Evolutionary conservation across 2,888 invertebrate genomes (phyloP).

Genomic region (Drosophila neutralis): DNA sequence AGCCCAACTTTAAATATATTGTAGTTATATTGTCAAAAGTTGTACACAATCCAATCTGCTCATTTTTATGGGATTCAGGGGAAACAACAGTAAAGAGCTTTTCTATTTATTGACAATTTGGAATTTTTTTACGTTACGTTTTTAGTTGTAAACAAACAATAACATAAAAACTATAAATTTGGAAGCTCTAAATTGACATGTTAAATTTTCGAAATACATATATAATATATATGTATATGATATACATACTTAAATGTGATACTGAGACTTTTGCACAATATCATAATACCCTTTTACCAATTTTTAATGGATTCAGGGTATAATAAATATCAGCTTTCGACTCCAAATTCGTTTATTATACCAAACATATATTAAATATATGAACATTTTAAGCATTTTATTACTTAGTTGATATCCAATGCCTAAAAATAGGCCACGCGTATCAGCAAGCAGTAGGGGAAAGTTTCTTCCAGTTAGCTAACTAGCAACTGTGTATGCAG

Average conservation of each 20-base stretch:
- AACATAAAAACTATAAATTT: background rate
- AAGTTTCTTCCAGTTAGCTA: constrained; percentile 58
- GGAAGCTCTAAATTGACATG: background rate
- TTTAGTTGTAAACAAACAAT: background rate
- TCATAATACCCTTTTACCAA: background rate
- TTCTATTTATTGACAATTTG: background rate
- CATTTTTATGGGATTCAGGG: background rate
- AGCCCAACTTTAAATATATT: background rate
- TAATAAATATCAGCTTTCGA: too few relatives aligned
- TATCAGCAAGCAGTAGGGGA: constrained; percentile 56
- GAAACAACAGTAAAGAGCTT: too few relatives aligned
- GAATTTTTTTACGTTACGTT: background rate
- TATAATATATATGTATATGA: too few relatives aligned
- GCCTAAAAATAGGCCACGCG: constrained; percentile 45
- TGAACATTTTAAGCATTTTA: constrained; percentile 11
- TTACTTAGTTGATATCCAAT: constrained; percentile 1
- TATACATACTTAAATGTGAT: too few relatives aligned
- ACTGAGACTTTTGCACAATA: background rate
- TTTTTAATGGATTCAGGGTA: too few relatives aligned
- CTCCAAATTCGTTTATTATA: background rate
- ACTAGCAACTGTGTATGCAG: constrained; percentile 27
- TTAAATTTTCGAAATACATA: background rate
- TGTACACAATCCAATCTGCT: background rate
- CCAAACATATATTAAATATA: background rate
- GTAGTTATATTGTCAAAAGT: background rate